Evolutionary conservation across 2,113 vertebrate species (phyloP).

Genomic region (Lophochroa leadbeateri): DNA sequence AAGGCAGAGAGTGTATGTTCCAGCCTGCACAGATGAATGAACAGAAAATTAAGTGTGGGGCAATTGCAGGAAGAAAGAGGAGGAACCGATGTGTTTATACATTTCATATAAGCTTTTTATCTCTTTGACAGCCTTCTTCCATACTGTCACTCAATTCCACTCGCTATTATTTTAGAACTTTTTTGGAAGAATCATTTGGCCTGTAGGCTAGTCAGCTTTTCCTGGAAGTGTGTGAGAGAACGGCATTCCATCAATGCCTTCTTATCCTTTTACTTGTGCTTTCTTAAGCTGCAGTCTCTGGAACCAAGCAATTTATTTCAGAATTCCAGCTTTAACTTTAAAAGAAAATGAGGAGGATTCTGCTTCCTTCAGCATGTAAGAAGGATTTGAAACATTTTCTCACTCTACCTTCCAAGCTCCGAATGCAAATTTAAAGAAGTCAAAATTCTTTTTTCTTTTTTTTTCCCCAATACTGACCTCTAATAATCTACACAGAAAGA

Average conservation of each 20-base stretch:
- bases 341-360: neutral
- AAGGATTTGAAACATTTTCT: neutral
- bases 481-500: neutral
- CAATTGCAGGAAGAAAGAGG: neutral
- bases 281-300: neutral
- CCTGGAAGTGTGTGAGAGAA: neutral
- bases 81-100: neutral
- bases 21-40: neutral
- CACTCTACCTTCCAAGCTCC: neutral
- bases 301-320: neutral
- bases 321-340: neutral
- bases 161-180: neutral
- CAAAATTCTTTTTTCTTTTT: neutral
- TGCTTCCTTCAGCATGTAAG: neutral
- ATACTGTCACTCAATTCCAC: neutral
- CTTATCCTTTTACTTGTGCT: neutral
- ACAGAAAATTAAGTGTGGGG: neutral
- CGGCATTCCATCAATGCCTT: neutral
- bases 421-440: neutral
- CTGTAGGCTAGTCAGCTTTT: neutral
- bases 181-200: neutral
- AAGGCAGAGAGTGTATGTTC: neutral
- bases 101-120: neutral
- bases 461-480: neutral
- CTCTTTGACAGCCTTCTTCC: neutral